Conservation (phyloP, 1,140 invertebrate genomes). For the Geopemphigus sp. region DNA sequence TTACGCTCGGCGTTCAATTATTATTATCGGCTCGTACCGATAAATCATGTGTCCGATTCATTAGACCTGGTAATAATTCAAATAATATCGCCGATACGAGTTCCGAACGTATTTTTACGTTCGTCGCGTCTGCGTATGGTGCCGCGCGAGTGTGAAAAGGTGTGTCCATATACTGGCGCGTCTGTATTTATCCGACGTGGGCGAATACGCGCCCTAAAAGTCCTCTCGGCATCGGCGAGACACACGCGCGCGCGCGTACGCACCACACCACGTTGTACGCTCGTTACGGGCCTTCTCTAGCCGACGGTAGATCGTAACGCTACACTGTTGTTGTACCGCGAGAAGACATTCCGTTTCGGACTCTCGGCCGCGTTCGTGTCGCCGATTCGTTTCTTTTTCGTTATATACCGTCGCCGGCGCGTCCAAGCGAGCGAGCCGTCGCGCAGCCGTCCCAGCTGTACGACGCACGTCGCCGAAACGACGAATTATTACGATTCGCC, state of each 20-base stretch:
- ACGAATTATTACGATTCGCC: constrained; percentile 14
- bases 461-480: not conserved
- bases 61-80: constrained; percentile 47
- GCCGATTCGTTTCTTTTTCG: too few relatives aligned
- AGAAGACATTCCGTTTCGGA: too few relatives aligned
- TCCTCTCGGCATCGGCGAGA: not conserved
- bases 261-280: too few relatives aligned
- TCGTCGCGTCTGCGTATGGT: not conserved
- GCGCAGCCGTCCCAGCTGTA: not conserved
- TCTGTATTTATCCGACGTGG: constrained; percentile 20
- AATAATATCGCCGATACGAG: not conserved
- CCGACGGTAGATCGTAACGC: too few relatives aligned
- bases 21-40: constrained; percentile 42
- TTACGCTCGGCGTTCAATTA: constrained; percentile 45
- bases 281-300: too few relatives aligned
- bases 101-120: too few relatives aligned
- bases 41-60: constrained; percentile 48
- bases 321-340: too few relatives aligned
- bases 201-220: constrained; percentile 36
- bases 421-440: too few relatives aligned
- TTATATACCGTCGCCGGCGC: too few relatives aligned
- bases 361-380: not conserved
- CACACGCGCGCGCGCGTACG: too few relatives aligned
- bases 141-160: constrained; percentile 25
- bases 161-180: not conserved